These are phyloP conservation scores for Allolobophora icterica DNA, from an alignment of 2,888 invertebrate genomes.

Conservation along the genomic window DNA sequence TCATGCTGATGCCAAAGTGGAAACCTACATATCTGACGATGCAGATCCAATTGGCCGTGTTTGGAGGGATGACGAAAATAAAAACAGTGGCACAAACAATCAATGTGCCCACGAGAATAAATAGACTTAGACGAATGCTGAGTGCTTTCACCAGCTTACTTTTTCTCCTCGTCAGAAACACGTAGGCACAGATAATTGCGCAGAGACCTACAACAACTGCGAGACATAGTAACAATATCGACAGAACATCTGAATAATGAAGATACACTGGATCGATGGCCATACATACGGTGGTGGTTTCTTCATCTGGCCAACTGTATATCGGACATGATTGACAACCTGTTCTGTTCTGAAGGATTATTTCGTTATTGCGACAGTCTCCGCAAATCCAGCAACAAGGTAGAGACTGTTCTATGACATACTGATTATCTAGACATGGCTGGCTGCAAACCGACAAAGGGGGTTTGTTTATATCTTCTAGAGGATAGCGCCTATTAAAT, in stretches of 20 bases:
- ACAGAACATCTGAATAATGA: background rate
- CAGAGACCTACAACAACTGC: background rate
- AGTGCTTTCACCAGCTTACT: slow-evolving; percentile 33
- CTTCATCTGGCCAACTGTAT: slow-evolving; percentile 42
- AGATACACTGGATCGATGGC: background rate
- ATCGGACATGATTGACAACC: slow-evolving; percentile 43
- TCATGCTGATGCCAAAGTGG: slow-evolving; percentile 46
- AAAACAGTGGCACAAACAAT: background rate
- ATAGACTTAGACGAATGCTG: slow-evolving; percentile 22
- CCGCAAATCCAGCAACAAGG: slow-evolving; percentile 47
- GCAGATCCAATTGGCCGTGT: background rate
- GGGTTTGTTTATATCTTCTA: background rate
- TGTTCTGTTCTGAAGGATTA: slow-evolving; percentile 38
- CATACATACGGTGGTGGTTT: background rate
- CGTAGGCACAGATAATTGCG: background rate
- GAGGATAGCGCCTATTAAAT: background rate
- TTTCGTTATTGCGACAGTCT: slow-evolving; percentile 44
- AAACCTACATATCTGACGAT: slow-evolving; percentile 42
- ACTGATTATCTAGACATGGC: background rate
- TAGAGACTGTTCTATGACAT: background rate
- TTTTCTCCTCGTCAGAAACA: background rate
- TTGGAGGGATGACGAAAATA: background rate
- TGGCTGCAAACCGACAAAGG: background rate
- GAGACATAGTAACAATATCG: background rate
- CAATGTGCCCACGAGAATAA: slow-evolving; percentile 27